phyloP scores from a whole-genome alignment of 2,888 invertebrate species.

The Caenorhabditis zanzibari region DNA sequence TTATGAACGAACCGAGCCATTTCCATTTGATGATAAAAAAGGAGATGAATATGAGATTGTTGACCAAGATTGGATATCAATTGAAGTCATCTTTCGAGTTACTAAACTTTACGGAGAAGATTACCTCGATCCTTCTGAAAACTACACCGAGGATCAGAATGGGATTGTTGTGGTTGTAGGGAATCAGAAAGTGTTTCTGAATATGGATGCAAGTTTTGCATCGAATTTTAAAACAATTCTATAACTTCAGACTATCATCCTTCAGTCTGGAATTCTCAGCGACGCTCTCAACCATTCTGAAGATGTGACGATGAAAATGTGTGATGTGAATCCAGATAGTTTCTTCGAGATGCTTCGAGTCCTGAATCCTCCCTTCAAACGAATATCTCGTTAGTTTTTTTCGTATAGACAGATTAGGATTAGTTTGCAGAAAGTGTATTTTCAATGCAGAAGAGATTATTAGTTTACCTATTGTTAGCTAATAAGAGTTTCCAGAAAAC shows the following conservation, averaged over 20 bases:
- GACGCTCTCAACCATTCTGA: neutral
- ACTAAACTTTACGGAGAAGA: slow-evolving; percentile 14
- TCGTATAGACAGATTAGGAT: neutral
- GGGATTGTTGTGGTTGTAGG: slow-evolving; percentile 18
- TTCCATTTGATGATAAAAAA: neutral
- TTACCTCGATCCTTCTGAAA: slow-evolving; percentile 35
- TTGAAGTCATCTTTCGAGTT: slow-evolving; percentile 36
- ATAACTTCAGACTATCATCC: slow-evolving; percentile 2
- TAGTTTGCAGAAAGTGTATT: neutral
- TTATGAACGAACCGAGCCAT: slow-evolving; percentile 16
- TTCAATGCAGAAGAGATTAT: too few relatives aligned
- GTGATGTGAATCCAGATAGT: slow-evolving; percentile 36
- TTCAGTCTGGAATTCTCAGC: slow-evolving; percentile 25
- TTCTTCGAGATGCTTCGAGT: slow-evolving; percentile 45
- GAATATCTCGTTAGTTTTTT: slow-evolving; percentile 37
- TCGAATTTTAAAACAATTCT: neutral
- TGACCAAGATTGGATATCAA: slow-evolving; percentile 24
- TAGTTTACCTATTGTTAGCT: too few relatives aligned
- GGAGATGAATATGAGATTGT: slow-evolving; percentile 33
- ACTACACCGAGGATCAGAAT: neutral
- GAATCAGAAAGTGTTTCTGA: slow-evolving; percentile 22
- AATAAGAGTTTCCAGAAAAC: too few relatives aligned
- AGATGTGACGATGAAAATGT: slow-evolving; percentile 8
- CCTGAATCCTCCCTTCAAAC: slow-evolving; percentile 25
- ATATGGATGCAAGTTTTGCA: slow-evolving; percentile 25